Evolutionary conservation across 1,140 invertebrate genomes (phyloP).

Genomic region (Bicyclus anynana): DNA sequence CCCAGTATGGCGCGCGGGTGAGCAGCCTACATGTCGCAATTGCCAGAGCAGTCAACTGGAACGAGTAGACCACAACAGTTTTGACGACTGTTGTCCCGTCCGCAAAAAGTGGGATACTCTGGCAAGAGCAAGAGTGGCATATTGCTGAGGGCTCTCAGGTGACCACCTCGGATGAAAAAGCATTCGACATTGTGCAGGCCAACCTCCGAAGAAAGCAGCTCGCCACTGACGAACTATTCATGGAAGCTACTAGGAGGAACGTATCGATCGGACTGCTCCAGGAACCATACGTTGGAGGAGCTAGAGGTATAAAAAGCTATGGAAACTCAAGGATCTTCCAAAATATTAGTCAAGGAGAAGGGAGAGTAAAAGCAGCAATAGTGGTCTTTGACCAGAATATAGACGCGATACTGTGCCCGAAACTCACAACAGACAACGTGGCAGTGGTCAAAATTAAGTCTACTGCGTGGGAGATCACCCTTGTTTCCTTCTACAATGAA

Average conservation of each 20-base stretch:
- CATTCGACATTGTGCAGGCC: background rate
- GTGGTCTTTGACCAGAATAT: constrained; percentile 9
- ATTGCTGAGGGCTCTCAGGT: constrained; percentile 18
- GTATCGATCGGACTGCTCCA: constrained; percentile 7
- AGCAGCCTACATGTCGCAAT: constrained; percentile 8
- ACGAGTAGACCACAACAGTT: constrained; percentile 3
- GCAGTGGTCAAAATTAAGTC: constrained; percentile 1
- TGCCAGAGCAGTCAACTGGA: background rate
- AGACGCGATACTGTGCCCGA: constrained; percentile 2
- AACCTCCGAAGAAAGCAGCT: constrained; percentile 17
- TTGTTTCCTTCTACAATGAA: constrained; percentile 8
- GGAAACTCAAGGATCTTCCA: constrained; percentile 6
- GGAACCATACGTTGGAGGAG: constrained; percentile 17
- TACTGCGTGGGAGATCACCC: constrained; percentile 5
- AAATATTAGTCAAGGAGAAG: background rate
- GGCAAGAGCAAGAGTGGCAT: constrained; percentile 9
- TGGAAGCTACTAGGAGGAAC: background rate
- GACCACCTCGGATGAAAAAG: background rate
- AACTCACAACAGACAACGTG: constrained; percentile 15
- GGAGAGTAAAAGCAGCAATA: constrained; percentile 11
- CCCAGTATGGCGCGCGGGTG: background rate
- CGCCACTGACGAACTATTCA: constrained; percentile 12
- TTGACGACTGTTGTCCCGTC: constrained; percentile 7
- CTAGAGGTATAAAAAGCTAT: background rate
- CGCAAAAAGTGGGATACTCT: constrained; percentile 7